These are phyloP conservation scores for Xyliphius kryptos DNA, from an alignment of 2,113 vertebrate species.

Conservation along the genomic window DNA sequence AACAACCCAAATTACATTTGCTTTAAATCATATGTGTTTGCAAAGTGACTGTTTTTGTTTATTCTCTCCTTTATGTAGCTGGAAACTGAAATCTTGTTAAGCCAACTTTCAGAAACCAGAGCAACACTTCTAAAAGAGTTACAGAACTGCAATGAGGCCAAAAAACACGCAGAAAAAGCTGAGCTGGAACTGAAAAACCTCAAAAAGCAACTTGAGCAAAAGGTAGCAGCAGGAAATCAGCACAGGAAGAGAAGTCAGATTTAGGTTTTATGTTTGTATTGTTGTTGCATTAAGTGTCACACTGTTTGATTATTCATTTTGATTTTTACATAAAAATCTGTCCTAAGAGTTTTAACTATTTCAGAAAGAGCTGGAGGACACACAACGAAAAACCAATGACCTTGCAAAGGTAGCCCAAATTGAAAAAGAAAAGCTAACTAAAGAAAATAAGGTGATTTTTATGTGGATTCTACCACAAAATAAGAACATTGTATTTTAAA, in stretches of 20 bases:
- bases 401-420: slow-evolving; percentile 2
- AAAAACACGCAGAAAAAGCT: slow-evolving; percentile 4
- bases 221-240: rapidly evolving
- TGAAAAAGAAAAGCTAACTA: slow-evolving; percentile 48
- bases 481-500: neutral
- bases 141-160: slow-evolving; percentile 10
- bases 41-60: neutral
- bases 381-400: slow-evolving; percentile 14
- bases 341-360: neutral
- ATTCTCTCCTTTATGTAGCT: slow-evolving; percentile 21
- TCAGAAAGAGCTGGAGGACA: slow-evolving; percentile 50
- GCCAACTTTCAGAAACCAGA: slow-evolving; percentile 47
- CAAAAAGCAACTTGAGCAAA: slow-evolving; percentile 31
- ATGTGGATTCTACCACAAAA: neutral
- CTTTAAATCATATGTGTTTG: neutral
- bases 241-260: slow-evolving; percentile 25
- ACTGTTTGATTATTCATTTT: neutral
- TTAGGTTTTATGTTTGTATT: slow-evolving; percentile 40
- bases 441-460: slow-evolving; percentile 50
- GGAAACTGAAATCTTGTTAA: slow-evolving; percentile 39
- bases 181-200: slow-evolving; percentile 27
- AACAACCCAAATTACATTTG: neutral
- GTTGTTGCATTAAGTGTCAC: neutral
- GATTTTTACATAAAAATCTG: neutral
- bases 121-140: slow-evolving; percentile 38